These are phyloP conservation scores for Geococcyx californianus DNA, from an alignment of 2,113 vertebrate genomes.

Conservation along the genomic window DNA sequence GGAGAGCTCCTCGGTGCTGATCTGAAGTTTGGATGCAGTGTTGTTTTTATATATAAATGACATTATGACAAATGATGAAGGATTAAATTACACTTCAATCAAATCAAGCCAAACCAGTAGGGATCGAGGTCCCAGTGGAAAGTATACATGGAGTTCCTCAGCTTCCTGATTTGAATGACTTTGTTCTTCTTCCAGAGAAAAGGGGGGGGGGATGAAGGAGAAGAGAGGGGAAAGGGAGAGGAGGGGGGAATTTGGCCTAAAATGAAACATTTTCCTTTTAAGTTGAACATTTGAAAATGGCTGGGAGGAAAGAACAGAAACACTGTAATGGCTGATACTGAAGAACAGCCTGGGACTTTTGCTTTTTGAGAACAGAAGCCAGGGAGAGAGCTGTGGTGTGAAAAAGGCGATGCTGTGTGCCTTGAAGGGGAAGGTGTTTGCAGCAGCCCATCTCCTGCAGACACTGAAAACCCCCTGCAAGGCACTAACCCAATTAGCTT, in stretches of 20 bases:
- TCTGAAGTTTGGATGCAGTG: constrained; percentile 71
- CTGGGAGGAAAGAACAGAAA: constrained; percentile 78
- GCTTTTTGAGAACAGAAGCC: constrained; percentile 65
- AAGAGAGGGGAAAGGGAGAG: constrained; percentile 49
- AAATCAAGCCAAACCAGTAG: constrained; percentile 76
- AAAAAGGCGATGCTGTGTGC: constrained; percentile 58
- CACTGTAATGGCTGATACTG: constrained; percentile 73
- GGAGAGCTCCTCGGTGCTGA: constrained; percentile 72
- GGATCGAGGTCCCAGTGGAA: constrained; percentile 77
- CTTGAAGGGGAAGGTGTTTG: constrained; percentile 55
- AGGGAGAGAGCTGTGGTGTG: constrained; percentile 57
- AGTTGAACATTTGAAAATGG: constrained; percentile 78
- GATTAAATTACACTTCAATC: constrained; percentile 80
- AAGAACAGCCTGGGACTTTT: constrained; percentile 73
- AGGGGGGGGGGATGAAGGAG: not conserved
- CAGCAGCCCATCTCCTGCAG: constrained; percentile 62
- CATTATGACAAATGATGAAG: constrained; percentile 79
- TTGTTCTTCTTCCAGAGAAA: constrained; percentile 78
- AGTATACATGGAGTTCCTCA: constrained; percentile 72
- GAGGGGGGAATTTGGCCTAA: constrained; percentile 77
- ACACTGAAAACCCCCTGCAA: constrained; percentile 39
- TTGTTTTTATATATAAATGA: constrained; percentile 78
- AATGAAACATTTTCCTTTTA: constrained; percentile 84
- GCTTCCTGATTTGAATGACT: constrained; percentile 82
- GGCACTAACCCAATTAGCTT: constrained; percentile 57